Evolutionary conservation across 2,113 vertebrate species (phyloP), one percentile per base, ranked within the genome.

Genomic region (Dendropsophus ebraccatus): DNA sequence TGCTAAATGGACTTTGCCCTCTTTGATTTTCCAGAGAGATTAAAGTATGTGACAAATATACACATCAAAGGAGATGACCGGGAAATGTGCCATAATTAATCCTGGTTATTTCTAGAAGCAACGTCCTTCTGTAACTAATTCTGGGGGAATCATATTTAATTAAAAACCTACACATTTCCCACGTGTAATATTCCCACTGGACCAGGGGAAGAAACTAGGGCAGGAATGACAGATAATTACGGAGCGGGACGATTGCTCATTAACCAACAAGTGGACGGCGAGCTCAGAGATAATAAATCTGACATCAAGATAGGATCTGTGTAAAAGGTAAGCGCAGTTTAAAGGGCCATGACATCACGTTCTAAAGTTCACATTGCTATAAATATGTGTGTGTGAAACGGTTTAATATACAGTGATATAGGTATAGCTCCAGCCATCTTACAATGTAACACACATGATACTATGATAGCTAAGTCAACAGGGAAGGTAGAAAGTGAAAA

Each of bases 61-160:
- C 37, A 81, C 78, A 81, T 81, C 78, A 81, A 81, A 80, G 54
- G 37, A 58, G 78, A 17, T 10, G 37, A 65, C 78, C 16, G 54
- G 35, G 25, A 23, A 62, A 37, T 35, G 2, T 1, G 56, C 35
- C 14, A 25, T 81, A 81, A 81, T 81, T 65, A 81, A 62, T 5
- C 8, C 32, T 81, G 77, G 13, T 35, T 47, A 81, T 47, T 81
- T 81, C 37, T n/a, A 28, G 37, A 35, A 37, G 77, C 32, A 7
- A 21, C 10, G 30, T 19, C 37, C 37, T 28, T n/a, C 28, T 78
- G 47, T 49, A 49, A 49, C 56, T 62, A 81, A 81, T 81, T 81
- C 78, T 81, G 58, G 56, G 35, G 21, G 37, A 81, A 65, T 81
- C 58, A 81, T 17, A 62, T 65, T 81, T 81, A 65, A 81, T 81